Conservation (phyloP, 2,113 vertebrate species). For the Peromyscus californicus region DNA sequence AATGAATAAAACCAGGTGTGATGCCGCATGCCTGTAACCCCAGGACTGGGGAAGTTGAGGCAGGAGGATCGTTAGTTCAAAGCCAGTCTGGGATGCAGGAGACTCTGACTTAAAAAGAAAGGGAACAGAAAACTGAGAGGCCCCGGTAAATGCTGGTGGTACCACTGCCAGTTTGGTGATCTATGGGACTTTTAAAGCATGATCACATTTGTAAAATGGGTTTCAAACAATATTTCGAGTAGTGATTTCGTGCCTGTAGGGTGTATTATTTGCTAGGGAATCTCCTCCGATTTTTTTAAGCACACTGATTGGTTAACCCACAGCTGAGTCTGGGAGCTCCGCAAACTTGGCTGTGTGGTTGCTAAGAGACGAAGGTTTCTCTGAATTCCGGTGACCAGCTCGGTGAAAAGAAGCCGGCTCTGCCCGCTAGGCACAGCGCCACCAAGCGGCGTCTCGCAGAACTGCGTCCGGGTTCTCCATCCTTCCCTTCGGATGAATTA, state of each 20-base stretch:
- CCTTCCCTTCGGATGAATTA: not conserved
- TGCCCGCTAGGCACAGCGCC: conserved; percentile 58
- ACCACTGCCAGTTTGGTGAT: not conserved
- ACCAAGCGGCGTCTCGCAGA: conserved; percentile 50
- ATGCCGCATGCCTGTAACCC: not conserved
- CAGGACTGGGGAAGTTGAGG: no score
- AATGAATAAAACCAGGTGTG: not conserved
- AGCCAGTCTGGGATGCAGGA: not conserved
- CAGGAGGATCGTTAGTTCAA: not conserved
- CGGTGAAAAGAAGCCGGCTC: not conserved
- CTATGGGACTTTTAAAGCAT: not conserved
- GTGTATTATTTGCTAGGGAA: conserved; percentile 63
- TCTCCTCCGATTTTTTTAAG: conserved; percentile 61
- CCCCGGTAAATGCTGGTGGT: not conserved
- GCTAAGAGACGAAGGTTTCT: conserved; percentile 56
- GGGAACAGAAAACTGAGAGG: not conserved
- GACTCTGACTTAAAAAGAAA: not conserved
- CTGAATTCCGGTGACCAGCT: not conserved
- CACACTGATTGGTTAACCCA: conserved; percentile 53
- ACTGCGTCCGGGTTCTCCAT: not conserved
- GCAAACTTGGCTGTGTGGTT: conserved; percentile 49
- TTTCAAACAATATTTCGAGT: conserved; percentile 72
- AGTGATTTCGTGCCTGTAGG: conserved; percentile 47
- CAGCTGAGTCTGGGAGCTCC: conserved; percentile 45
- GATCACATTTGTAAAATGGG: conserved; percentile 51